These are phyloP conservation scores for Alauda arvensis DNA, from an alignment of 2,797 vertebrate genomes.

Conservation along the genomic window DNA sequence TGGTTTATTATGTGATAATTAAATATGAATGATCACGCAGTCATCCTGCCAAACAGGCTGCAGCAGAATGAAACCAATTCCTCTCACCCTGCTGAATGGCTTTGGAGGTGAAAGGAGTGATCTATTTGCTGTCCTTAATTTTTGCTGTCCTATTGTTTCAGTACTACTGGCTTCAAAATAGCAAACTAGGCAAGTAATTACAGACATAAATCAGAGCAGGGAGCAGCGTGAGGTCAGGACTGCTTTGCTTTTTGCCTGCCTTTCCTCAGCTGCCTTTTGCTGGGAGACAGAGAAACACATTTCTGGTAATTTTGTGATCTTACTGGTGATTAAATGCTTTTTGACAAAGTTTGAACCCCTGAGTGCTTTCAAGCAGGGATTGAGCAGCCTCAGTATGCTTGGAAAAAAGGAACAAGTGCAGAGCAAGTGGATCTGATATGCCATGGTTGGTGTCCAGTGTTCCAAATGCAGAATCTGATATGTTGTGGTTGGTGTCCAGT, in stretches of 20 bases:
- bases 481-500: not conserved
- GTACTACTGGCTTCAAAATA: conserved; percentile 14
- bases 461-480: not conserved
- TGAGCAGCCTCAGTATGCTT: not conserved
- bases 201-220: not conserved
- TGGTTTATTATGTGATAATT: conserved; percentile 53
- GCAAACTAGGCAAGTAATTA: conserved; percentile 25
- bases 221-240: not conserved
- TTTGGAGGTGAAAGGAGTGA: not conserved
- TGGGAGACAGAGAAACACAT: not conserved
- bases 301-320: not conserved
- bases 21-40: conserved; percentile 32
- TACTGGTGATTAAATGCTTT: not conserved
- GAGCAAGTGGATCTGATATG: not conserved
- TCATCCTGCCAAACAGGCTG: conserved; percentile 28
- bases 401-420: not conserved
- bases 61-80: not conserved
- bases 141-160: conserved; percentile 37
- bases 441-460: not conserved
- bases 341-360: not conserved
- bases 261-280: not conserved
- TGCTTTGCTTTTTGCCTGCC: not conserved
- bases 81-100: not conserved
- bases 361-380: not conserved
- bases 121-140: conserved; percentile 14